Evolutionary conservation across 2,888 invertebrate genomes (phyloP).

Genomic region (Drosophila buzzatii): DNA sequence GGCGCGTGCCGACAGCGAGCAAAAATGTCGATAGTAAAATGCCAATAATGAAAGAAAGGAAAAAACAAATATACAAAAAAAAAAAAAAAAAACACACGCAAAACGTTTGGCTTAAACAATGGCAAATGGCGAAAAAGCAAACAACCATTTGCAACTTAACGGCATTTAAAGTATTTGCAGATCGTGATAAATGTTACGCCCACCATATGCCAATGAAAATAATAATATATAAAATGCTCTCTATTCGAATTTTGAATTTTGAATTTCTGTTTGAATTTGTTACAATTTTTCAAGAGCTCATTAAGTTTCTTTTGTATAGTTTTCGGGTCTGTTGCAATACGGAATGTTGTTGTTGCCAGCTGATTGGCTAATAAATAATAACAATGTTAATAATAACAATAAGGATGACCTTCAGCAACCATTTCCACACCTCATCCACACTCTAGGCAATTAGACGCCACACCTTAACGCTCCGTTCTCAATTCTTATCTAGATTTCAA

Average conservation of each 20-base stretch:
- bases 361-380: conserved; percentile 46
- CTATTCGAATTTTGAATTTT: conserved; percentile 33
- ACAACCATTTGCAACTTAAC: conserved; percentile 54
- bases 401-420: conserved; percentile 34
- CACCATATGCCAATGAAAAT: conserved; percentile 57
- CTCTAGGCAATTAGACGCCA: conserved; percentile 1
- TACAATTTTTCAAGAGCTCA: conserved; percentile 55
- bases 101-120: conserved; percentile 11
- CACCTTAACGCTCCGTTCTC: conserved; percentile 4
- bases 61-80: not conserved
- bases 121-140: conserved; percentile 1
- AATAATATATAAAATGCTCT: conserved; percentile 18
- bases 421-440: conserved; percentile 35
- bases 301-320: conserved; percentile 27
- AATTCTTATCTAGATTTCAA: conserved; percentile 8
- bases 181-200: conserved; percentile 75
- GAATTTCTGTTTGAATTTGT: conserved; percentile 48
- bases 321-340: conserved; percentile 33
- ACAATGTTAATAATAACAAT: not conserved
- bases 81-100: not conserved
- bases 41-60: conserved; percentile 32
- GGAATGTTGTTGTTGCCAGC: conserved; percentile 5
- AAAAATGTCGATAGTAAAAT: conserved; percentile 28
- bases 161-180: conserved; percentile 64
- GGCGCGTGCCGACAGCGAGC: conserved; percentile 45